Conservation (phyloP, 2,888 invertebrate genomes). For the Diachrysia chrysitis region DNA sequence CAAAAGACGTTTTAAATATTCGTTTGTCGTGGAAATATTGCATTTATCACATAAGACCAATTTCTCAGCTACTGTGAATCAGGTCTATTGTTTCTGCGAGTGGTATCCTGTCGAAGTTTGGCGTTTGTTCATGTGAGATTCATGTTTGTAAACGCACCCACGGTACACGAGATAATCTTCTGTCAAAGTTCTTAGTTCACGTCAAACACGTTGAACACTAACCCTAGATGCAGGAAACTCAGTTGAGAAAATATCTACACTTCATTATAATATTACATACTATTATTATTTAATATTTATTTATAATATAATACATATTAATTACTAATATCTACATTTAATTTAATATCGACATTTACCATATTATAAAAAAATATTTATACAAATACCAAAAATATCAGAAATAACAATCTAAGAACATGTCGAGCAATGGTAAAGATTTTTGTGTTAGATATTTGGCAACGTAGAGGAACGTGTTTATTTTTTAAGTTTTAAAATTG, state of each 20-base stretch:
- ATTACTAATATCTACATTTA: too few relatives aligned
- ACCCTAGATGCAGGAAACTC: background rate
- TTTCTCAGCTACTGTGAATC: background rate
- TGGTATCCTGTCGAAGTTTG: background rate
- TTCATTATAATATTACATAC: too few relatives aligned
- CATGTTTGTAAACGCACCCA: slow-evolving; percentile 1
- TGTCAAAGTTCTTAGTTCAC: background rate
- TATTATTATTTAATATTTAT: too few relatives aligned
- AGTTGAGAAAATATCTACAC: too few relatives aligned
- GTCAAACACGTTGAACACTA: background rate
- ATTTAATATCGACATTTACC: too few relatives aligned
- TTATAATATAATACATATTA: too few relatives aligned
- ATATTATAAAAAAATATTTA: too few relatives aligned
- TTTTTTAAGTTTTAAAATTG: background rate
- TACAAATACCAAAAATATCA: too few relatives aligned
- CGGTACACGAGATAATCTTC: background rate
- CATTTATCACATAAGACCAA: background rate
- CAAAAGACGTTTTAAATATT: background rate
- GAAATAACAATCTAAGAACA: too few relatives aligned
- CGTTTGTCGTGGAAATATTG: background rate
- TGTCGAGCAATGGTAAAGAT: too few relatives aligned
- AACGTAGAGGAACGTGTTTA: too few relatives aligned
- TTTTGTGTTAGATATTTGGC: too few relatives aligned
- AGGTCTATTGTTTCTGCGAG: slow-evolving; percentile 4
- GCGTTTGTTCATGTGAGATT: background rate